Base-by-base conservation (phyloP, 2,113 vertebrate genomes). In the Ceuthmochares aereus region DNA sequence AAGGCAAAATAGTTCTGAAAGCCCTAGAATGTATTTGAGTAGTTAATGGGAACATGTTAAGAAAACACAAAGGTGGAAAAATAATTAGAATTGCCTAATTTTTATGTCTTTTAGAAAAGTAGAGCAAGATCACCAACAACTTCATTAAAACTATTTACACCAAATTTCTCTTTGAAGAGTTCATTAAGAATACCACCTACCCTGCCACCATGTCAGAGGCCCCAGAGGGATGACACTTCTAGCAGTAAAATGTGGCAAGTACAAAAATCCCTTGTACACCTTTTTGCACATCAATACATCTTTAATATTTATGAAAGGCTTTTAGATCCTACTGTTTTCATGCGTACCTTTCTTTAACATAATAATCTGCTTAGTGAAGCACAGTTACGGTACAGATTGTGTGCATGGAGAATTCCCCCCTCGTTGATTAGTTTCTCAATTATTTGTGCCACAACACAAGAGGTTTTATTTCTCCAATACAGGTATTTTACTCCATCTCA, bases 201-300 rank as follows among this genome's bases (percentile, higher is more conserved):
- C 12, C 42, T 80, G 37, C 63, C 88, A 52, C 54, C 76, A 66
- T 60, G 47, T 83, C 93, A 90, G 52, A 91, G 60, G 47, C 63
- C 87, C 23, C 72, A 1, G 40, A 89, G 18, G 26, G 54, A 69
- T 75, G 54, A 51, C 55, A 47, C 58, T 94, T 78, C 64, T 60
- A 74, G 64, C 47, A 72, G 23, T 37, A 87, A 20, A 78, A 80
- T 75, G n/a, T 14, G 94, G 95, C 95, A 95, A 89, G 90, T 78
- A 76, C 47, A 32, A 1, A 87, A 85, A 52, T 79, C 20, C 29
- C 12, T 64, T 84, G 17, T 54, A 16, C 7, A 30, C 59, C 30
- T 82, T 77, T 90, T 23, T 86, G 20, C 11, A 56, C 32, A 72
- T 12, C 14, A 87, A 7, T 78, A 40, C 25, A 42, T 12, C 49